Conservation (phyloP, 2,888 invertebrate species). For the Spisula subtruncata region DNA sequence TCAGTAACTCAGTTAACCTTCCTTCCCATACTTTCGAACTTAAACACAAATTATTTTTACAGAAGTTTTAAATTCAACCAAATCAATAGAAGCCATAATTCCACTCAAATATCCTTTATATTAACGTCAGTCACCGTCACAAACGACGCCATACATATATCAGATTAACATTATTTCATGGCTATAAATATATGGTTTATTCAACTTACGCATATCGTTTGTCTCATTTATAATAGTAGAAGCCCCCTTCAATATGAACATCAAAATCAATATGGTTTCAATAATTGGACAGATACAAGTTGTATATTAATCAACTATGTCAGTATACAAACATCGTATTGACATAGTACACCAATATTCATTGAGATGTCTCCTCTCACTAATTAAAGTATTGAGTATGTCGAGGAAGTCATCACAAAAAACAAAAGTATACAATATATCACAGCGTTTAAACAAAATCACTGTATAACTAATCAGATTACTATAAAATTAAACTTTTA, state of each 20-base stretch:
- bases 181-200: not conserved
- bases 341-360: not conserved
- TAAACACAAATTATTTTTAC: not conserved
- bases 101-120: not conserved
- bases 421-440: not conserved
- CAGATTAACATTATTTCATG: not conserved
- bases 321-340: not conserved
- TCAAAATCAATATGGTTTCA: slow-evolving; percentile 14
- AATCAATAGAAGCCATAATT: not conserved
- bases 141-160: not conserved
- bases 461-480: too few relatives aligned
- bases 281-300: not conserved
- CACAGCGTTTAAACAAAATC: too few relatives aligned
- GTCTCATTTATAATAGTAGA: not conserved
- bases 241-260: not conserved
- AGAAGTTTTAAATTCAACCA: not conserved
- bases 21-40: not conserved
- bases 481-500: too few relatives aligned
- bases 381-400: not conserved
- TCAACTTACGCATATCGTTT: not conserved
- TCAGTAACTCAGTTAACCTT: too few relatives aligned
- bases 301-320: not conserved
- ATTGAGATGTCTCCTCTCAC: not conserved
- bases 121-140: not conserved
- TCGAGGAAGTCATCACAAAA: not conserved